Evolutionary conservation across 2,888 invertebrate genomes (phyloP), one percentile per base, ranked within the genome.

Genomic region (Anthophora plumipes): DNA sequence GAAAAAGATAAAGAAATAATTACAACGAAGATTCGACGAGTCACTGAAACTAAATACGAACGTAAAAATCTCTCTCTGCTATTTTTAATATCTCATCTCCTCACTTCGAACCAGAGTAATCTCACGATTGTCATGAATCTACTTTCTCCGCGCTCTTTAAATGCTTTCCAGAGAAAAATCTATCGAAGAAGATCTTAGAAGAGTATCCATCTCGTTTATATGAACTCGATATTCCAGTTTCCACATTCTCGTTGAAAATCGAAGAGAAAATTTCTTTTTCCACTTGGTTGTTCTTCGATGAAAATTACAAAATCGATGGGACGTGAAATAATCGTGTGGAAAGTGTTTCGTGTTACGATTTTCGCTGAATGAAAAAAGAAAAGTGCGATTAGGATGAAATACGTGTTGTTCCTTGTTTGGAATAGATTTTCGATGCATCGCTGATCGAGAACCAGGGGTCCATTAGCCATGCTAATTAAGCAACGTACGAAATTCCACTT

Each of bases 401-500:
- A n/a, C 20, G 12, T 8, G 59, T 43, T 52, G 1, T 3, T 46
- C 25, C 25, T 48, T 17, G 48, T 48, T 25, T 8, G 8, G 11
- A 6, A 25, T 31, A 63, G 25, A 22, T 25, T 25, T 31, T 31
- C 63, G 31, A 46, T 63, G 17, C 54, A 14, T 1, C 39, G 20
- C 12, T 31, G 37, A 39, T n/a, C 39, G 12, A 11, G 37, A 8
- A 7, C 1, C 7, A 7, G 22, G 39, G 25, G 11, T 48, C 48
- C 11, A 31, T 55, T 55, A 67, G 48, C 46, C 46, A 12, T 22
- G 63, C 41, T 54, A 57, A 69, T 80, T 63, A 61, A 61, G 48
- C 55, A 48, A 67, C 60, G 20, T 12, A 37, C 52, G 48, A 52
- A 77, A 70, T 70, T 77, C 64, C 39, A 22, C n/a, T 43, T 60